Conservation (phyloP, 2,797 vertebrate genomes). For the Onychomys torridus region DNA sequence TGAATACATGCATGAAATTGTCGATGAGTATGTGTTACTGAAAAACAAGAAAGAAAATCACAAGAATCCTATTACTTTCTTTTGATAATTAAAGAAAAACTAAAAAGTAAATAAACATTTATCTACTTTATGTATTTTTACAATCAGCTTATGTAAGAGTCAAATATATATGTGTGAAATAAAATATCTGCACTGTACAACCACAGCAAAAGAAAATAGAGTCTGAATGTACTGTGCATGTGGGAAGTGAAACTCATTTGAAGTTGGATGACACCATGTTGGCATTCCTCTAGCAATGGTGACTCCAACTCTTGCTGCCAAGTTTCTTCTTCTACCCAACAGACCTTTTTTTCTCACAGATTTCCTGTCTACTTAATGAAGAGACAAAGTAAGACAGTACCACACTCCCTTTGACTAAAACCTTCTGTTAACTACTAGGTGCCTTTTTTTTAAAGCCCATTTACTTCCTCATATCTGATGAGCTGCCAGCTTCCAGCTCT, state of each 20-base stretch:
- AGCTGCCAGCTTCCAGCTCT: not conserved
- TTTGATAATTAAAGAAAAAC: not conserved
- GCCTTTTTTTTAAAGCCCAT: not conserved
- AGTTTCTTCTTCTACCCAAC: not conserved
- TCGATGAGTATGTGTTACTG: not conserved
- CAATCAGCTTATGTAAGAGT: not conserved
- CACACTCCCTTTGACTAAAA: not conserved
- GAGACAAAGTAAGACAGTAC: not conserved
- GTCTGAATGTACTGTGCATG: not conserved
- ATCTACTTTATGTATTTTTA: not conserved
- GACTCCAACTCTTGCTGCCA: not conserved
- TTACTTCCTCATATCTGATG: not conserved
- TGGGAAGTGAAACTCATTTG: not conserved
- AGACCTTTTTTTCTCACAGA: not conserved
- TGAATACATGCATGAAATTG: not conserved
- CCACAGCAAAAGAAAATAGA: not conserved
- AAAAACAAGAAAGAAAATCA: not conserved
- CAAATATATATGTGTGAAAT: not conserved
- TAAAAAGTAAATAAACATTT: not conserved
- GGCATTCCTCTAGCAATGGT: not conserved
- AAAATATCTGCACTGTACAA: not conserved
- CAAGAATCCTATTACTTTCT: not conserved
- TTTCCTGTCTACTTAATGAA: not conserved
- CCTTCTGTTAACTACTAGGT: not conserved
- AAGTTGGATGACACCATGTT: fast-evolving